phyloP scores from a whole-genome alignment of 92 coral and sea anemone species.

The Phenganax stokvisi region DNA sequence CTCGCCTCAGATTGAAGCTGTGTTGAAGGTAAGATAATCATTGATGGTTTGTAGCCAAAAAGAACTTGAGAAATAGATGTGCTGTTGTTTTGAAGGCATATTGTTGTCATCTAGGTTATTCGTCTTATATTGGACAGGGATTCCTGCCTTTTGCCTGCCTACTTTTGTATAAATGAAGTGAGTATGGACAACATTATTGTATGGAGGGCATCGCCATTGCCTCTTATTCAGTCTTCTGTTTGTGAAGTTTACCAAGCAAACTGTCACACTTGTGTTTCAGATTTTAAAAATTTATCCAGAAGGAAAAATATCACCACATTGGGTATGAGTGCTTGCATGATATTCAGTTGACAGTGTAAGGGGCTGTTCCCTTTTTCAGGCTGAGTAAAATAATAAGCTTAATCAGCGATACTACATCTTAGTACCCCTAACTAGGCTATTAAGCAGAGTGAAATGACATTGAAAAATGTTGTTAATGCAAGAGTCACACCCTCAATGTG shows the following conservation, averaged over 20 bases:
- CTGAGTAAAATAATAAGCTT: too few species aligned
- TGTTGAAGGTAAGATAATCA: constrained; percentile 58
- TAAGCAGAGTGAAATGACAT: too few species aligned
- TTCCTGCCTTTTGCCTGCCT: constrained; percentile 89
- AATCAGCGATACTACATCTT: too few species aligned
- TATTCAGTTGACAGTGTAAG: not conserved
- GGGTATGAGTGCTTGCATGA: constrained; percentile 59
- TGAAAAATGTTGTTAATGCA: too few species aligned
- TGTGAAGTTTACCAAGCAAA: not conserved
- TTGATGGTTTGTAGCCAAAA: too few species aligned
- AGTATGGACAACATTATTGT: not conserved
- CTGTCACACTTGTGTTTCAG: constrained; percentile 28
- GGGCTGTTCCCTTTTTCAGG: not conserved
- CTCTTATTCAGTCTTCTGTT: too few species aligned
- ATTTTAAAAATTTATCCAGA: constrained; percentile 87
- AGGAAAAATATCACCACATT: constrained; percentile 64
- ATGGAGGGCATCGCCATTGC: not conserved
- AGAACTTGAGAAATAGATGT: too few species aligned
- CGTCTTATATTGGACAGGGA: constrained; percentile 86
- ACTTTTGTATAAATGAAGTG: constrained; percentile 95
- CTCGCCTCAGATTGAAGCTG: constrained; percentile 67
- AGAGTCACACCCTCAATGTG: too few species aligned
- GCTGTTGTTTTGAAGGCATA: too few species aligned
- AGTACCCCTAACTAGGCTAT: too few species aligned
- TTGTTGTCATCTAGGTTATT: constrained; percentile 50